A percentile compares a stretch with the other conserved stretches of the same genome.
These are phyloP conservation scores for Pomatostomus ruficeps DNA, from an alignment of 2,113 vertebrate species.

Conservation along the genomic window DNA sequence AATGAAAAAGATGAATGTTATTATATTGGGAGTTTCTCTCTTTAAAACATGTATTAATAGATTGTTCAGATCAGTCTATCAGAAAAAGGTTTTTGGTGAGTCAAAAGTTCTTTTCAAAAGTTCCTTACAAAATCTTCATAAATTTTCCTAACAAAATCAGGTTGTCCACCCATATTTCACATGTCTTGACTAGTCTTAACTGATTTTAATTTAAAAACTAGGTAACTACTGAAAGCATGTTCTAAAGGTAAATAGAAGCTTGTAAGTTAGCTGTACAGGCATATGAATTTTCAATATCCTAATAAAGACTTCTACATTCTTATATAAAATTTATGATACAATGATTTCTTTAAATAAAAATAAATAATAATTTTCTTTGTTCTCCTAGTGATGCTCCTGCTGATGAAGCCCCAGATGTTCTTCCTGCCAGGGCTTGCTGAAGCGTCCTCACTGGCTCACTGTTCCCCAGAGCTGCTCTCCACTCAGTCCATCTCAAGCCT, in stretches of 20 bases:
- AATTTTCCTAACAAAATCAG: not conserved
- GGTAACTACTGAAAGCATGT: not conserved
- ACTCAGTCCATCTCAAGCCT: not conserved
- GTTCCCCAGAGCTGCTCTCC: not conserved
- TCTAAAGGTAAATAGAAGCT: not conserved
- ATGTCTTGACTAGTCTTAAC: not conserved
- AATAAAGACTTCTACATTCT: not conserved
- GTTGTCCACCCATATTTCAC: not conserved
- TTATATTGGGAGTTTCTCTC: not conserved
- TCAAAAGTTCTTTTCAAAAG: not conserved
- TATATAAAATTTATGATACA: not conserved
- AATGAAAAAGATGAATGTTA: not conserved
- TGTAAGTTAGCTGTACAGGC: not conserved
- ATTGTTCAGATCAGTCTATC: not conserved
- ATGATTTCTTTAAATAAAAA: not conserved
- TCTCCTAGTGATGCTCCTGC: not conserved
- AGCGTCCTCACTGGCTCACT: accelerated
- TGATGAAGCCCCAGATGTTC: not conserved
- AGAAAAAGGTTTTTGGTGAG: not conserved
- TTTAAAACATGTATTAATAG: not conserved
- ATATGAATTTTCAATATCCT: not conserved
- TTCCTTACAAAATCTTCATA: not conserved
- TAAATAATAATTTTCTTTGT: not conserved
- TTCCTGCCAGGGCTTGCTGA: not conserved
- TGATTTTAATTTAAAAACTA: not conserved